A percentile compares a stretch with the other conserved stretches of the same genome.
Evolutionary conservation across 2,113 vertebrate genomes (phyloP).

Genomic region (Condylura cristata): DNA sequence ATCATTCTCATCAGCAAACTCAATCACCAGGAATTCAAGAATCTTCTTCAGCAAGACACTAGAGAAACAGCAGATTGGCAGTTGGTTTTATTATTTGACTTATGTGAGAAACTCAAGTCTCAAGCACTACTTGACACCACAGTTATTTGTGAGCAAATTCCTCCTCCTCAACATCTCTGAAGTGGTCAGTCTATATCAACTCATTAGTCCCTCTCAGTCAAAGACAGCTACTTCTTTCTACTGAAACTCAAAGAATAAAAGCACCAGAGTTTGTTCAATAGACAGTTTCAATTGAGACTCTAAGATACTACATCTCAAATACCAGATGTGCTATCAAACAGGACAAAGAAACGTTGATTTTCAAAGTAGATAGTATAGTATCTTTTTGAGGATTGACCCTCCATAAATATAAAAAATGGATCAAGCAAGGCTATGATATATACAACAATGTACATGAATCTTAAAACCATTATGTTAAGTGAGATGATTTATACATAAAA

Average conservation of each 20-base stretch:
- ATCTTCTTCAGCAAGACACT: background rate
- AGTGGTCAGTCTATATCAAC: background rate
- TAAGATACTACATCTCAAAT: background rate
- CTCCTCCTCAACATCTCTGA: background rate
- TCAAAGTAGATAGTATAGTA: background rate
- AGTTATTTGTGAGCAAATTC: background rate
- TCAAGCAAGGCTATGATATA: background rate
- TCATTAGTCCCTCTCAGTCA: background rate
- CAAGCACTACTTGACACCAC: background rate
- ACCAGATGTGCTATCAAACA: background rate
- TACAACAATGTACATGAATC: background rate
- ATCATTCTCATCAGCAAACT: background rate
- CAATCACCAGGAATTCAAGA: background rate
- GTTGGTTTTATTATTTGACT: background rate
- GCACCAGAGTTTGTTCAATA: background rate
- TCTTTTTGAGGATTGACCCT: background rate
- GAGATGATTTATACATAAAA: background rate
- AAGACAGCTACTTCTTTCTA: background rate
- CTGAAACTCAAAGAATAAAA: slow-evolving; percentile 8
- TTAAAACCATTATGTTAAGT: background rate
- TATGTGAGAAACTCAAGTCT: background rate
- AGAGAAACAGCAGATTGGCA: background rate
- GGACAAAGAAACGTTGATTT: slow-evolving; percentile 14
- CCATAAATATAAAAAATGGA: background rate
- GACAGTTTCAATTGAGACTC: background rate